These are phyloP conservation scores for Polypterus bichir DNA, from an alignment of 2,113 vertebrate genomes.

Conservation along the genomic window DNA sequence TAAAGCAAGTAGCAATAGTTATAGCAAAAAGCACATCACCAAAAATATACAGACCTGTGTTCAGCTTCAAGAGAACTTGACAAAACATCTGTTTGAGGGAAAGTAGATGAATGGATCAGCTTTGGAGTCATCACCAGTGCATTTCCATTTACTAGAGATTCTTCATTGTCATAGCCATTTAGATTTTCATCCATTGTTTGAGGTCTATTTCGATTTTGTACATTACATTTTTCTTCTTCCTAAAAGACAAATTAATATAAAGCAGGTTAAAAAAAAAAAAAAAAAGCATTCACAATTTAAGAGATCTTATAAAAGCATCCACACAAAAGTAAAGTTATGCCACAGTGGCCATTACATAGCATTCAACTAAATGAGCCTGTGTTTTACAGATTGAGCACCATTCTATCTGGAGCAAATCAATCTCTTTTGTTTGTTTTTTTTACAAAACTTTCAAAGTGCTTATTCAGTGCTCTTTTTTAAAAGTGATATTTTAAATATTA, in stretches of 20 bases:
- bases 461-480: no score
- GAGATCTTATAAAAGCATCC: no score
- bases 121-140: constrained; percentile 38
- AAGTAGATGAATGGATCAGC: constrained; percentile 42
- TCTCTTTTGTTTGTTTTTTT: no score
- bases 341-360: no score
- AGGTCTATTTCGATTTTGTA: constrained; percentile 43
- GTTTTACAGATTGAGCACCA: no score
- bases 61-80: constrained; percentile 68
- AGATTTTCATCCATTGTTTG: constrained; percentile 46
- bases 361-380: no score
- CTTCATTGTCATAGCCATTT: constrained; percentile 47
- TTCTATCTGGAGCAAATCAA: no score
- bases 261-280: constrained; percentile 10
- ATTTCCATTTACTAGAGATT: constrained; percentile 43
- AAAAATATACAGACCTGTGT: constrained; percentile 42
- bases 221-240: constrained; percentile 39
- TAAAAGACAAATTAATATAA: constrained; percentile 22
- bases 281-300: constrained; percentile 1
- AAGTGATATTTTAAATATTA: no score
- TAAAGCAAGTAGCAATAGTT: no score
- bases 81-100: constrained; percentile 50
- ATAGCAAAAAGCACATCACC: neutral
- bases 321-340: no score
- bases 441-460: no score